Percentiles rank a stretch among this genome's conserved stretches.
These are phyloP conservation scores for Nansenia antarctica DNA, from an alignment of 2,113 vertebrate species.

Conservation along the genomic window DNA sequence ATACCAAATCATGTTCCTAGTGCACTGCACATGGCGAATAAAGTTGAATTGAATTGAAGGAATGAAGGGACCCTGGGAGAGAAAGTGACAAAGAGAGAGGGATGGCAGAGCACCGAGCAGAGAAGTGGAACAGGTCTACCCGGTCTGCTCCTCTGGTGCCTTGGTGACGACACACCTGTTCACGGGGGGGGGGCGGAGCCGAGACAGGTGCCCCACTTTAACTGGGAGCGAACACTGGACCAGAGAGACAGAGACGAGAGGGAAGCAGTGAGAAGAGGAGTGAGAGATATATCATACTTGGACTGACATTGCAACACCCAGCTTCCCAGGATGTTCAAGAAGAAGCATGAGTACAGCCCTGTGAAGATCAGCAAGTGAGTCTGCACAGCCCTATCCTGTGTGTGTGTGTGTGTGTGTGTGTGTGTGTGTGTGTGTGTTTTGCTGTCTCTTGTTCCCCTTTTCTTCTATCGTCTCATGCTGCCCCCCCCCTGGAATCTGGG, in stretches of 20 bases:
- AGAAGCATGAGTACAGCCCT: conserved; percentile 52
- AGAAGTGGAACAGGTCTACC: conserved; percentile 70
- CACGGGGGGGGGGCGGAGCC: conserved; percentile 63
- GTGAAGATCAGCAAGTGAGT: conserved; percentile 73
- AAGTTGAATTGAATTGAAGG: too few relatives aligned
- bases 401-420: conserved; percentile 11
- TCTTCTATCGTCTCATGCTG: not conserved
- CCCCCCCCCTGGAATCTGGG: conserved; percentile 2
- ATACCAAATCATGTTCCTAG: too few relatives aligned
- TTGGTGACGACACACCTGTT: conserved; percentile 65
- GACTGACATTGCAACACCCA: conserved; percentile 33
- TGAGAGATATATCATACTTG: conserved; percentile 14
- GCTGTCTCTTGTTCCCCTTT: conserved; percentile 1
- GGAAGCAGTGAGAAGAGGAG: conserved; percentile 2
- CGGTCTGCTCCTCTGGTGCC: conserved; percentile 54
- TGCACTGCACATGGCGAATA: too few relatives aligned
- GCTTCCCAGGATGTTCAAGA: conserved; percentile 64
- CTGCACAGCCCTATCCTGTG: not conserved
- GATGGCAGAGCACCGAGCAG: not conserved
- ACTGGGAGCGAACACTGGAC: conserved; percentile 12
- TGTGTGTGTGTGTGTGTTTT: conserved; percentile 14
- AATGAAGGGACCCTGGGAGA: not conserved
- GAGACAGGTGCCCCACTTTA: conserved; percentile 59
- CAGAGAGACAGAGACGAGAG: conserved; percentile 6
- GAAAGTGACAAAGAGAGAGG: not conserved